Conservation (phyloP, 2,888 invertebrate species). For the Lagria hirta region DNA sequence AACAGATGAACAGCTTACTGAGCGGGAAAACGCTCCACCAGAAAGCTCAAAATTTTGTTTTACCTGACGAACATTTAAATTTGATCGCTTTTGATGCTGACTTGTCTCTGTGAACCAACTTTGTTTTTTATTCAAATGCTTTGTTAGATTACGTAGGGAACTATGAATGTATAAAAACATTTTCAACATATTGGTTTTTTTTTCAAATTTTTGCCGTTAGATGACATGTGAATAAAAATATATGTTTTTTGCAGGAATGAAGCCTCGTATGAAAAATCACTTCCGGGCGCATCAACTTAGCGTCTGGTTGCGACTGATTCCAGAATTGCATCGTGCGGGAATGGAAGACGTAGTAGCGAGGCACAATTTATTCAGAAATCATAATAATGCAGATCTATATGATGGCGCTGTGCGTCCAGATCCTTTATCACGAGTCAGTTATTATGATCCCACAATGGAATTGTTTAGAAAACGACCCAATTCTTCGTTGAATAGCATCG, state of each 20-base stretch:
- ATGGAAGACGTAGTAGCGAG: constrained; percentile 86
- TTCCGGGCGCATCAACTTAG: constrained; percentile 93
- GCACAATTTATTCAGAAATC: constrained; percentile 87
- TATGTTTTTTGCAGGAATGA: constrained; percentile 79
- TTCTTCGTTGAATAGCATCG: constrained; percentile 62
- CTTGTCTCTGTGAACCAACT: too few relatives aligned
- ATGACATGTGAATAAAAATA: too few relatives aligned
- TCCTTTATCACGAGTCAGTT: constrained; percentile 68
- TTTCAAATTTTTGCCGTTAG: too few relatives aligned
- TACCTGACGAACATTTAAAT: too few relatives aligned
- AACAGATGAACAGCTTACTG: too few relatives aligned
- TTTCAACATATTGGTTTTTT: too few relatives aligned
- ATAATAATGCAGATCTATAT: constrained; percentile 85
- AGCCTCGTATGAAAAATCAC: constrained; percentile 88
- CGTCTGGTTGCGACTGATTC: constrained; percentile 91
- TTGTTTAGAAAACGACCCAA: constrained; percentile 62
- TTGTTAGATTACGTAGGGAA: too few relatives aligned
- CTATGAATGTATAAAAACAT: too few relatives aligned
- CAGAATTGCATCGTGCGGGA: constrained; percentile 83
- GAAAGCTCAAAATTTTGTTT: too few relatives aligned
- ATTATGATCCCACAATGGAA: constrained; percentile 66
- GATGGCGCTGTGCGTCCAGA: constrained; percentile 87
- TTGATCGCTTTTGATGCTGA: too few relatives aligned
- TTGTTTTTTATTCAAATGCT: too few relatives aligned
- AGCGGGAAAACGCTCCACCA: too few relatives aligned